Base-by-base conservation (phyloP, 2,888 invertebrate genomes). In the Urechis unicinctus region DNA sequence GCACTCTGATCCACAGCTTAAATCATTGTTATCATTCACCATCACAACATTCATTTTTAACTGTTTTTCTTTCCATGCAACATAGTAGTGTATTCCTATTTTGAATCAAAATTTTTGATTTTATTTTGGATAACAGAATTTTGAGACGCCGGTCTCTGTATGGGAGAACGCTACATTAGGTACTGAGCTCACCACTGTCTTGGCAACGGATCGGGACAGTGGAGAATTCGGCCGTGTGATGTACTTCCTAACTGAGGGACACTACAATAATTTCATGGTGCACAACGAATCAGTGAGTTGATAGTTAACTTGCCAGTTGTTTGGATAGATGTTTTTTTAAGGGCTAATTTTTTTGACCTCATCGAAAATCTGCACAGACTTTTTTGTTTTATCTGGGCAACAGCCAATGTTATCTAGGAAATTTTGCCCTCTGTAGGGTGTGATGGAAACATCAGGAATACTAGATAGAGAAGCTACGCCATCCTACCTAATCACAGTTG, bases 391-490 rank as follows among this genome's bases (percentile, higher is more conserved):
- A 2, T 29, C 30, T 28, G 1, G 29, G 1, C 5, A 6, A 17
- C 6, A 45, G 17, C 13, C 21, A 21, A 21, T 9, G 9, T 45
- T 6, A 45, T 45, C 6, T 45, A 25, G 5, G 5, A 4, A 36
- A 5, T 24, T 26, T 5, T 53, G 36, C 49, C 25, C 22, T 21
- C 21, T 62, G 28, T 61, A 74, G 73, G 74, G 74, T 13, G 60
- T 57, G 36, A 64, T 74, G 9, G 62, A 59, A 9, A 69, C 72
- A 21, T 58, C 59, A 29, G 85, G 84, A 64, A 82, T 81, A 0
- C 78, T 90, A 42, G 89, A 90, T 69, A 81, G 89, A 52, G 89
- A 90, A 70, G 82, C 82, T 24, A 86, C 87, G 58, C 83, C 86
- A 0, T 82, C 83, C 0, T 82, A 90, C 31, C 82, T 84, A 2